Base-by-base conservation (phyloP, 2,113 vertebrate genomes). In the Dipodomys spectabilis region DNA sequence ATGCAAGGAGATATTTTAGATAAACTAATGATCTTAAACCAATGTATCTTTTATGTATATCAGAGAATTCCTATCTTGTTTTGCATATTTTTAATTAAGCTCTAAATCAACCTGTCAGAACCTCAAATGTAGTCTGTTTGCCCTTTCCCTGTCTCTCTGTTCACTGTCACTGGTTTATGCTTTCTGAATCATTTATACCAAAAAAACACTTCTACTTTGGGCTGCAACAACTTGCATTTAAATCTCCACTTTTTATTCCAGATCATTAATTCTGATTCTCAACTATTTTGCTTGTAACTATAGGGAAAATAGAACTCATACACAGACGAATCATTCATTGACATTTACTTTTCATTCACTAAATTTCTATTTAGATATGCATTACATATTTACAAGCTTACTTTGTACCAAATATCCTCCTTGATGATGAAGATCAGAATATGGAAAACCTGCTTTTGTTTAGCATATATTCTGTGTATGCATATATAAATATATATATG, bases 31-130 rank as follows among this genome's bases (percentile, higher is more conserved):
- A 44, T 16, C n/a, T 44, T 78, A 71, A 28, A 0, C 7, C 20
- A 74, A 45, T 86, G 27, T 81, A 32, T 81, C 39, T 81, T 86
- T 81, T 67, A 68, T 13, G 16, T 74, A 90, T 73, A 86, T 81
- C 2, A 45, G 22, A 12, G 67, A 32, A 90, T 74, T 74, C n/a
- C 28, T 67, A 11, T 35, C 22, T 45, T 67, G 32, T 60, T 80
- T 86, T 86, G 25, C 22, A 44, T 67, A 60, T 62, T 73, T 81
- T 64, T 84, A 84, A 74, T 68, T 44, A 73, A 23, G 16, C 11
- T 80, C 15, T n/a, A 15, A 49, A 74, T 60, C 39, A 90, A 80
- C 10, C 11, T 74, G 20, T 74, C 71, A 73, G 32, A 73, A 39
- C 19, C 8, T 73, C 19, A 39, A 39, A 73, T 39, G 18, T 12